Evolutionary conservation across 1,140 invertebrate species (phyloP), one percentile per base, ranked within the genome.

Genomic region (Parapsyche elsis): DNA sequence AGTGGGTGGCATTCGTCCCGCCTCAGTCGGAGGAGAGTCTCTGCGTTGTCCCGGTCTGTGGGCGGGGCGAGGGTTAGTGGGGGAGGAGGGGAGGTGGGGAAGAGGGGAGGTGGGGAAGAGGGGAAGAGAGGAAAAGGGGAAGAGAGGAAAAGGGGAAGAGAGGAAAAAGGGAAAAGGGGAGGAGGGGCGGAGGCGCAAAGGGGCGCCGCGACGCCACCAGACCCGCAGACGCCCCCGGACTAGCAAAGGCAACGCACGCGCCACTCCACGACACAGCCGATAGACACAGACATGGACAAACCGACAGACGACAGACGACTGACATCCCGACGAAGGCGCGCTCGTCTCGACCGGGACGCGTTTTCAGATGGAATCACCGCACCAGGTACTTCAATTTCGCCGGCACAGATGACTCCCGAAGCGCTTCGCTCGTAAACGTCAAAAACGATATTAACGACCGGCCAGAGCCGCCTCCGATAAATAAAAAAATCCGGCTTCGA

Each of bases 221-320:
- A 83, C 81, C 78, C 49, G 74, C 83, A 83, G 83, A 83, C 83
- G 83, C 83, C 83, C 79, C 46, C 77, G 75, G 82, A 81, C 80
- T 78, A 76, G 67, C 49, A 53, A 16, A 53, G 59, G 19, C 81
- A 70, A 75, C 61, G 78, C 71, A 76, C 78, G 82, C 81, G 83
- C 71, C n/a, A 9, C 44, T 19, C 16, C 67, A 12, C 38, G 7
- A n/a, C n/a, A 9, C 45, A 30, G 16, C 4, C 12, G 5, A 30
- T 14, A n/a, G n/a, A n/a, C 24, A 12, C 26, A 0, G 67, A 30
- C 67, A 26, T 24, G 16, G 19, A 12, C 10, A 12, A 4, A 21
- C 21, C 2, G 12, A 16, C 23, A 30, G 19, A 71, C 24, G 23
- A 38, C 26, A 21, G 61, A 21, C 61, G 61, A 23, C 19, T 26